These are phyloP conservation scores for Aporrectodea caliginosa DNA, from an alignment of 1,140 invertebrate species.

Conservation along the genomic window DNA sequence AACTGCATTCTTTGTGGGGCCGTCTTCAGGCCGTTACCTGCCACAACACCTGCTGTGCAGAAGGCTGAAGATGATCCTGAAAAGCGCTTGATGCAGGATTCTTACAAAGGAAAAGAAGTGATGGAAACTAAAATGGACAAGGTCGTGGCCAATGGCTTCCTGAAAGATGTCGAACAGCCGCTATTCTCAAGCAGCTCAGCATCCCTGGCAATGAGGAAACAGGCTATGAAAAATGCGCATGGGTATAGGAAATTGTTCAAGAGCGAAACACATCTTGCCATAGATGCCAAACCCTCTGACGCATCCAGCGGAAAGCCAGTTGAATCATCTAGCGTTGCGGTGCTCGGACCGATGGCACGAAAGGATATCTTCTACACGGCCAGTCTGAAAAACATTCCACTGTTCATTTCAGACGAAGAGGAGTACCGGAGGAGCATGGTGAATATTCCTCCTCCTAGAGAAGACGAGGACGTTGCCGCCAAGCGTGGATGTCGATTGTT, in stretches of 20 bases:
- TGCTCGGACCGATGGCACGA: constrained; percentile 45
- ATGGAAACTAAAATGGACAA: too few species aligned
- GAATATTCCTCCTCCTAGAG: background rate
- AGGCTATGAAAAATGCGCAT: background rate
- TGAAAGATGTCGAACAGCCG: background rate
- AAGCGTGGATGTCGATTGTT: background rate
- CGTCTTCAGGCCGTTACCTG: constrained; percentile 66
- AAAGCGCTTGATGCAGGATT: too few species aligned
- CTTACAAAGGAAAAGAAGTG: background rate
- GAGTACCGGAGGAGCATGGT: constrained; percentile 30
- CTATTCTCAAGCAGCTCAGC: background rate
- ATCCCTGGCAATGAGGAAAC: background rate
- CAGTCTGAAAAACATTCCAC: constrained; percentile 66
- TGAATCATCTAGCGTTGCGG: background rate
- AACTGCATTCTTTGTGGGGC: constrained; percentile 74
- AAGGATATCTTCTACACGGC: constrained; percentile 84
- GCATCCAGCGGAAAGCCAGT: background rate
- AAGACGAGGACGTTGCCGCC: background rate
- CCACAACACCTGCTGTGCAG: background rate
- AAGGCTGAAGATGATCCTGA: background rate
- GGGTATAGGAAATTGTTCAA: background rate
- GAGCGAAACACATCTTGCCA: background rate
- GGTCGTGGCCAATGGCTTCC: background rate
- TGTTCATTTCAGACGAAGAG: constrained; percentile 51
- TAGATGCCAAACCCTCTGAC: background rate